Base-by-base conservation (phyloP, 2,888 invertebrate genomes). In the Microctonus aethiopoides region DNA sequence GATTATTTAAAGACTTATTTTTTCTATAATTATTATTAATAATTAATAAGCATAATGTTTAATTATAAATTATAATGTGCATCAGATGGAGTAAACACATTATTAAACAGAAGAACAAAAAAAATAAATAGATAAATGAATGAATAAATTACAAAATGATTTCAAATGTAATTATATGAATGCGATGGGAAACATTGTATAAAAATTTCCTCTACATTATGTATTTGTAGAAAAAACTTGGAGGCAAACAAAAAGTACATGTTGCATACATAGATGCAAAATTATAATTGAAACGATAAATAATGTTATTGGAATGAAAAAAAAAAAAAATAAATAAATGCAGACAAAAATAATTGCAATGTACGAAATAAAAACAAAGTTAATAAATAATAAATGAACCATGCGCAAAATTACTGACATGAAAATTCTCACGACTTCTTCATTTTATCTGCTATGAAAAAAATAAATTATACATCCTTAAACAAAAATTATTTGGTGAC, bases 1-100 rank as follows among this genome's bases (percentile, higher is more conserved):
- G 83, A 85, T 85, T 84, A 84, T 85, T 85, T 84, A 82, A 85
- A 85, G 84, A 85, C 84, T 85, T 84, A 84, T 84, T 85, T 85
- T 85, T 85, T 84, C 83, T 85, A 84, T 84, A 83, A 84, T 75
- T 78, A 80, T 81, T 80, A 83, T 80, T 78, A 77, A 81, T 76
- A 76, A 73, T 76, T 76, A 77, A 76, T 79, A 77, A 80, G 77
- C 22, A 26, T 54, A 54, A 54, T 54, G 13, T 20, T 57, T 72
- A 72, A 72, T 68, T 69, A 74, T 74, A 72, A 72, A 73, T 72
- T 72, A 46, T 60, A 70, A 39, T 57, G 34, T 20, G 57, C 57
- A 11, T 16, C 34, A 34, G 26, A 6, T n/a, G 10, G 29, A 26
- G 24, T 54, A 54, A 54, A 52, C 10, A 52, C 51, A 10, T 52